Evolutionary conservation across 1,140 invertebrate species (phyloP).

Genomic region (Pachypsylla venusta): DNA sequence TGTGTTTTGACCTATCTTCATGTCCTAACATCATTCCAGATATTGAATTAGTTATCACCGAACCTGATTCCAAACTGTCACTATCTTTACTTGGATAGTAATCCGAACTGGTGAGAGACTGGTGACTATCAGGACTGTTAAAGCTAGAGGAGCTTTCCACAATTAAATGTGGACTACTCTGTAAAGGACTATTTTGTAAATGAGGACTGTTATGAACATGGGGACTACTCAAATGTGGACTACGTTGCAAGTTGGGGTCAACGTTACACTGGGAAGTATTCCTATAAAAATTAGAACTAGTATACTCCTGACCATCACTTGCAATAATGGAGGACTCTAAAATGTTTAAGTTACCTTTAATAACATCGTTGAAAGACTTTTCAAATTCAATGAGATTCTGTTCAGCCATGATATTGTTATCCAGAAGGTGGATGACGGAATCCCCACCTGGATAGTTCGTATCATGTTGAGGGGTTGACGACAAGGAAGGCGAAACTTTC

Average conservation of each 20-base stretch:
- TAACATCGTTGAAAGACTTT: slow-evolving; percentile 5
- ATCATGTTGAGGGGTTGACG: background rate
- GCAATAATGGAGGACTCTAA: background rate
- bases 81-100: too few species aligned
- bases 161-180: background rate
- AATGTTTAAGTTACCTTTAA: background rate
- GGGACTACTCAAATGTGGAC: background rate
- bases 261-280: background rate
- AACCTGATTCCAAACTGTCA: too few species aligned
- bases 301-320: background rate
- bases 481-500: background rate
- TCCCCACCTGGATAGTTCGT: background rate
- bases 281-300: background rate
- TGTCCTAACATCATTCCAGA: too few species aligned
- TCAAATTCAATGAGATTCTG: background rate
- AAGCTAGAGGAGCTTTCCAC: background rate
- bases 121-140: slow-evolving; percentile 6
- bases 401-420: background rate
- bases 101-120: background rate
- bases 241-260: too few species aligned
- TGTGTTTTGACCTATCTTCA: too few species aligned
- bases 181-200: background rate
- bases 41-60: too few species aligned
- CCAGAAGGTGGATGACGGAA: background rate
- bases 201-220: background rate